Conservation (phyloP, 2,113 vertebrate genomes). For the Caloenas nicobarica region DNA sequence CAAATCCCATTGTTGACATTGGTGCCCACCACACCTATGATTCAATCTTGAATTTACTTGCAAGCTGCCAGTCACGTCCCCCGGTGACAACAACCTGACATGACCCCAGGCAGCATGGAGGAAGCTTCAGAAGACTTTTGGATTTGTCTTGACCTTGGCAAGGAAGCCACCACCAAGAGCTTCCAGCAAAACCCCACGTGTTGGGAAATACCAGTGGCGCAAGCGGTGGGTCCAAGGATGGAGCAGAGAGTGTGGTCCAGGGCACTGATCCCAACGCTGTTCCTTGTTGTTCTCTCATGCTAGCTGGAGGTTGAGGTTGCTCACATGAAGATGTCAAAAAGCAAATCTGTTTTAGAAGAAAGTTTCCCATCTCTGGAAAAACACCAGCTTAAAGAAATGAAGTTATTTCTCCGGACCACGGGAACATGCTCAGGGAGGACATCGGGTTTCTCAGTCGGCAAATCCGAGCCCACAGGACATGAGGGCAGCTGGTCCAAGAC, state of each 20-base stretch:
- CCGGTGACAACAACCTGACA: background rate
- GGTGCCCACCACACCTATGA: fast-evolving
- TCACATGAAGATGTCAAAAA: background rate
- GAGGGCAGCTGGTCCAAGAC: background rate
- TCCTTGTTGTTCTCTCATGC: background rate
- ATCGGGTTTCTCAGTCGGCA: background rate
- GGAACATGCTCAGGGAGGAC: background rate
- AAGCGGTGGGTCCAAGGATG: background rate
- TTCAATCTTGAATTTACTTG: background rate
- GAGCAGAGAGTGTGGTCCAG: background rate
- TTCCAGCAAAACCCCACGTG: background rate
- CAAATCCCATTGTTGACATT: background rate
- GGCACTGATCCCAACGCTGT: fast-evolving
- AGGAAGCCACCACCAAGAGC: background rate
- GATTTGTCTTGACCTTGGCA: background rate
- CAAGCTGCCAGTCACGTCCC: background rate
- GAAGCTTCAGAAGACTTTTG: background rate
- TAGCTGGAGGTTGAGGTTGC: background rate
- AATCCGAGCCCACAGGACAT: background rate
- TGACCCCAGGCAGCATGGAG: fast-evolving
- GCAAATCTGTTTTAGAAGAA: background rate
- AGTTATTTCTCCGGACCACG: background rate
- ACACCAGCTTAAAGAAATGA: background rate
- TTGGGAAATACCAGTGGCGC: background rate
- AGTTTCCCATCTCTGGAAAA: background rate